phyloP scores from a whole-genome alignment of 2,797 vertebrate species.

The Pterois miles region DNA sequence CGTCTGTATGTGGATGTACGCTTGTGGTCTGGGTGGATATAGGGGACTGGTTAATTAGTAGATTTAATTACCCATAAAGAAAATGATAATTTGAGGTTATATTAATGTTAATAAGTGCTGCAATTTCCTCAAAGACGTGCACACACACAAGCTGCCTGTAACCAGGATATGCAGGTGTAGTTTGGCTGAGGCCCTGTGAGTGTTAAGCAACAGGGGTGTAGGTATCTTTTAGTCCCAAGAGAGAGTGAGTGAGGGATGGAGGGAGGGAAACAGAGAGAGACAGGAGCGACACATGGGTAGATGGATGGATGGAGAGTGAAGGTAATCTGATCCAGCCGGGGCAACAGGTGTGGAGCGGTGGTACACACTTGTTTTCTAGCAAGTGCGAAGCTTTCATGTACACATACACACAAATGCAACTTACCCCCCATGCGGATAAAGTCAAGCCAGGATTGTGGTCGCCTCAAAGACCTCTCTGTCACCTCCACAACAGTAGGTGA shows the following conservation, averaged over 20 bases:
- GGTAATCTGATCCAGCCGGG: slow-evolving; percentile 65
- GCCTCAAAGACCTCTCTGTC: slow-evolving; percentile 26
- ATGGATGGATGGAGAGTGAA: slow-evolving; percentile 33
- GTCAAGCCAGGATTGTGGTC: slow-evolving; percentile 20
- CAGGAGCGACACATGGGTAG: slow-evolving; percentile 27
- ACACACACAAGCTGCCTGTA: slow-evolving; percentile 39
- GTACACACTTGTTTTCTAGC: slow-evolving; percentile 54
- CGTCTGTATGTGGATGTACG: slow-evolving; percentile 13
- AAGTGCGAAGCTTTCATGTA: slow-evolving; percentile 32
- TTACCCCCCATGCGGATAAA: neutral
- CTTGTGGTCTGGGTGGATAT: slow-evolving; percentile 15
- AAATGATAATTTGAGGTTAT: slow-evolving; percentile 46
- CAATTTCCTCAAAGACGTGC: slow-evolving; percentile 16
- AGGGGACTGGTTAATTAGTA: slow-evolving; percentile 36
- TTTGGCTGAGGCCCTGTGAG: slow-evolving; percentile 57
- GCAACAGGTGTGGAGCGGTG: slow-evolving; percentile 67
- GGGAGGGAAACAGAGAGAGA: neutral
- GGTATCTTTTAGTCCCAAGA: slow-evolving; percentile 53
- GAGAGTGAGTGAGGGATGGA: slow-evolving; percentile 30
- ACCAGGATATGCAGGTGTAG: slow-evolving; percentile 56
- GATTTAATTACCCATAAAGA: slow-evolving; percentile 56
- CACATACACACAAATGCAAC: slow-evolving; percentile 4
- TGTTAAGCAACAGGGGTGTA: slow-evolving; percentile 73
- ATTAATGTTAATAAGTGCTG: slow-evolving; percentile 43
- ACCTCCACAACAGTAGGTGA: slow-evolving; percentile 5